Conservation (phyloP, 2,888 invertebrate species). For the Acutogordius australiensis region DNA sequence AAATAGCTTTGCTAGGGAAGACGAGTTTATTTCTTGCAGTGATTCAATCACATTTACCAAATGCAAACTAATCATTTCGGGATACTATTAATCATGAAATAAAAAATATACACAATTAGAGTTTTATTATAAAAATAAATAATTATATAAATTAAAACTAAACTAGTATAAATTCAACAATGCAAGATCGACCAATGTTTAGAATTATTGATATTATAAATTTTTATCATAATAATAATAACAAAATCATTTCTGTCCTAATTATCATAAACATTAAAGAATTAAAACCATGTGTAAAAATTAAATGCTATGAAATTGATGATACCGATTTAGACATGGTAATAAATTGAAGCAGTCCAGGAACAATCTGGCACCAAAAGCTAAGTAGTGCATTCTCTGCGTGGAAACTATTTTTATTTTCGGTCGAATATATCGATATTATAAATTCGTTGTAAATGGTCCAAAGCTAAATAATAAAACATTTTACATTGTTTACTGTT, state of each 20-base stretch:
- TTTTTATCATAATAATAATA: no score
- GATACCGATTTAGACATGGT: conserved; percentile 60
- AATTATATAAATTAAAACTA: no score
- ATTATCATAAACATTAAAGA: no score
- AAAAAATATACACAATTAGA: no score
- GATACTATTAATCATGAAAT: conserved; percentile 36
- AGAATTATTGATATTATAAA: no score
- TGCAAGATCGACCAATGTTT: no score
- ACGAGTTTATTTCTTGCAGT: conserved; percentile 67
- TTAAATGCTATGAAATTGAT: conserved; percentile 15
- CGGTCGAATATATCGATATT: conserved; percentile 32
- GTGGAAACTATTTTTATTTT: neutral
- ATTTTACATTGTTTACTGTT: neutral
- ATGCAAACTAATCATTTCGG: conserved; percentile 87
- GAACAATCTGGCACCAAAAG: conserved; percentile 94
- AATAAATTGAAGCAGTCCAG: conserved; percentile 64
- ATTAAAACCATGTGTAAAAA: neutral
- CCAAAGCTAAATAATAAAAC: conserved; percentile 39
- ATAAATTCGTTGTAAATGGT: conserved; percentile 81
- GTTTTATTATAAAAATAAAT: no score
- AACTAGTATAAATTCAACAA: no score
- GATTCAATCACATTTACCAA: conserved; percentile 78
- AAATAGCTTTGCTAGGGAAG: conserved; percentile 30
- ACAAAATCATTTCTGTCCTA: no score
- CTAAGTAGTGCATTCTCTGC: conserved; percentile 42